These are phyloP conservation scores for Uloborus diversus DNA, from an alignment of 1,140 invertebrate genomes.

Conservation along the genomic window DNA sequence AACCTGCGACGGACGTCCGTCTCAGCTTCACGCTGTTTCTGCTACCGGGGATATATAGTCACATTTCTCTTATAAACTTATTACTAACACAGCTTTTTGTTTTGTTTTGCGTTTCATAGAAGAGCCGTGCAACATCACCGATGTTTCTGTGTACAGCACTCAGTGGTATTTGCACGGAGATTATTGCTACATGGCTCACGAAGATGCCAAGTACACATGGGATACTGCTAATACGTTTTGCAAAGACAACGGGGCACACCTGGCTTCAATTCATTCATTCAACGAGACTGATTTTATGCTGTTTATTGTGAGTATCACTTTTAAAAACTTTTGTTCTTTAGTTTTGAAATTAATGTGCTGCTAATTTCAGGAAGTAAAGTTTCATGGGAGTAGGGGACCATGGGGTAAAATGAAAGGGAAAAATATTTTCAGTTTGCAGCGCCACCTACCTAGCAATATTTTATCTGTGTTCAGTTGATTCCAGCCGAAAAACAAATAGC, in stretches of 20 bases:
- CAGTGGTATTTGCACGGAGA: conserved; percentile 16
- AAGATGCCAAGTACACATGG: conserved; percentile 17
- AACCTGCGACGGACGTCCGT: too few relatives aligned
- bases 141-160: neutral
- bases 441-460: too few relatives aligned
- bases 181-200: conserved; percentile 13
- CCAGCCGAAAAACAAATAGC: too few relatives aligned
- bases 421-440: too few relatives aligned
- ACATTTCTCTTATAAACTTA: too few relatives aligned
- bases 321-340: neutral
- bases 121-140: neutral
- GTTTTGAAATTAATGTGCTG: neutral
- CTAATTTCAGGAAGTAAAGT: too few relatives aligned
- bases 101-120: neutral
- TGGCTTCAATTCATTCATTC: conserved; percentile 35
- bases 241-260: conserved; percentile 19
- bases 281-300: conserved; percentile 34
- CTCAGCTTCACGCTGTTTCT: too few relatives aligned
- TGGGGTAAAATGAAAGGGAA: too few relatives aligned
- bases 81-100: too few relatives aligned
- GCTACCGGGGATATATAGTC: too few relatives aligned
- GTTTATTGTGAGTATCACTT: neutral
- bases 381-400: too few relatives aligned
- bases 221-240: conserved; percentile 21
- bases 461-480: too few relatives aligned